Conservation (phyloP, 2,113 vertebrate genomes). For the Rhegmatorhina hoffmannsi region DNA sequence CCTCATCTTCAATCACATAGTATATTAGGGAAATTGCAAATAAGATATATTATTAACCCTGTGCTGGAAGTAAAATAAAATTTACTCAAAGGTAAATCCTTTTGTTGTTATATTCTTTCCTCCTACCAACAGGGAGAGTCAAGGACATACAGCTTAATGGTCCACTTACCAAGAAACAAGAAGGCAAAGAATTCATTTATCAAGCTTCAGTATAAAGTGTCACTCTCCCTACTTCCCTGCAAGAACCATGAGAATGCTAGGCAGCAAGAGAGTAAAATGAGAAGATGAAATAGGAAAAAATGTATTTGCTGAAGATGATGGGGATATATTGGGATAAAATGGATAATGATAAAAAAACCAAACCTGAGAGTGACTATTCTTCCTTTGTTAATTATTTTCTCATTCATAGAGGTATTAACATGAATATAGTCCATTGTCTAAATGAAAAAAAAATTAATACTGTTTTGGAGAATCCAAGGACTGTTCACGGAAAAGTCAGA, state of each 20-base stretch:
- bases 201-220: slow-evolving; percentile 39
- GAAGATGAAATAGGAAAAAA: neutral
- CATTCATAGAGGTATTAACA: neutral
- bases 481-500: neutral
- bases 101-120: slow-evolving; percentile 26
- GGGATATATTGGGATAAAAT: neutral
- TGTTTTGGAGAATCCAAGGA: neutral
- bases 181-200: slow-evolving; percentile 58
- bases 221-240: neutral
- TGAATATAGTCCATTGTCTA: neutral
- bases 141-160: slow-evolving; percentile 50
- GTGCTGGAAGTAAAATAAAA: slow-evolving; percentile 22
- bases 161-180: slow-evolving; percentile 56
- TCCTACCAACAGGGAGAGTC: slow-evolving; percentile 11
- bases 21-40: neutral
- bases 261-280: neutral
- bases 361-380: neutral
- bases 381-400: neutral
- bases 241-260: neutral
- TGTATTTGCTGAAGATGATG: neutral
- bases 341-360: neutral
- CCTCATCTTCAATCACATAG: neutral
- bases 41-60: neutral
- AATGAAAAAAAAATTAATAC: neutral
- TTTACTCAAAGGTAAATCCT: slow-evolving; percentile 13